Conservation (phyloP, 1,140 invertebrate genomes). For the Globodera ellingtonae region DNA sequence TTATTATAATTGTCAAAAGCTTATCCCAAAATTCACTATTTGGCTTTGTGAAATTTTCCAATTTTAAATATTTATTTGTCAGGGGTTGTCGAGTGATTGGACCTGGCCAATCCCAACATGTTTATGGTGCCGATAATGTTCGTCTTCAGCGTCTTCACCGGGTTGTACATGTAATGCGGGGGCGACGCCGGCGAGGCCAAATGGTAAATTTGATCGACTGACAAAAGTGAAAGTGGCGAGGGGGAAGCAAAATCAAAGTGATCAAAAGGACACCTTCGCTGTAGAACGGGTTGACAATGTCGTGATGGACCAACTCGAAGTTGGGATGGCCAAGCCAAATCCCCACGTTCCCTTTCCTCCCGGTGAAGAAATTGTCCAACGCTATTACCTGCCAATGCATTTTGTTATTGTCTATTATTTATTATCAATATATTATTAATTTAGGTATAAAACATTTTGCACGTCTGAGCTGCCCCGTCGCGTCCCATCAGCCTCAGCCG, state of each 20-base stretch:
- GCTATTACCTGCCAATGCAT: constrained; percentile 76
- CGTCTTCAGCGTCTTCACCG: constrained; percentile 99
- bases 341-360: constrained; percentile 82
- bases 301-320: constrained; percentile 97
- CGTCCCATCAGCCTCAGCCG: too few relatives aligned
- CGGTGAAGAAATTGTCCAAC: constrained; percentile 97
- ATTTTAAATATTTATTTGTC: too few relatives aligned
- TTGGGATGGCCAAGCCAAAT: constrained; percentile 99
- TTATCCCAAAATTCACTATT: too few relatives aligned
- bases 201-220: constrained; percentile 97
- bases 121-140: constrained; percentile 99
- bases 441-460: too few relatives aligned
- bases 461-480: too few relatives aligned
- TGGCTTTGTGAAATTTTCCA: too few relatives aligned
- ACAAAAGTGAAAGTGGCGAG: constrained; percentile 39
- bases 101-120: constrained; percentile 79
- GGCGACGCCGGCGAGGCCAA: constrained; percentile 96
- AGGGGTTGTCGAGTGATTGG: background rate
- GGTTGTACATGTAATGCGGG: constrained; percentile 99
- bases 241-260: background rate
- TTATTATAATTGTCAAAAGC: too few relatives aligned
- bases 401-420: too few relatives aligned
- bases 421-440: too few relatives aligned
- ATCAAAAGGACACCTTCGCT: constrained; percentile 74
- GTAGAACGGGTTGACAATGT: constrained; percentile 95